These are phyloP conservation scores for Eupelmus urozonus DNA, from an alignment of 2,888 invertebrate species.

Conservation along the genomic window DNA sequence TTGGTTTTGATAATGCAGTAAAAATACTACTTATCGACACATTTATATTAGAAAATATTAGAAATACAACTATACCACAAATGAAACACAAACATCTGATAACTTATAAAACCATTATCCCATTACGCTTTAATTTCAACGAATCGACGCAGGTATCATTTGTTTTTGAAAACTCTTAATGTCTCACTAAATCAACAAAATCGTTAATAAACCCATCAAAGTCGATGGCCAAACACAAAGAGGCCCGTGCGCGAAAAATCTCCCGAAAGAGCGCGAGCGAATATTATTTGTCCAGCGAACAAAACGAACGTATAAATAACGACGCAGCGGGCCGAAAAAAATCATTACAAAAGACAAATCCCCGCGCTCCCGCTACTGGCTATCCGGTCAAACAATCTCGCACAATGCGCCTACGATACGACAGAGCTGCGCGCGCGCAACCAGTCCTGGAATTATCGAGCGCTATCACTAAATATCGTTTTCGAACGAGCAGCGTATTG, in stretches of 20 bases:
- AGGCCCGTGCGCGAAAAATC: neutral
- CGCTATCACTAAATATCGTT: conserved; percentile 28
- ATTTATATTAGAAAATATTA: no score
- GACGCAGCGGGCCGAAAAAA: conserved; percentile 7
- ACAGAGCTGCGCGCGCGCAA: conserved; percentile 26
- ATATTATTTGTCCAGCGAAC: conserved; percentile 23
- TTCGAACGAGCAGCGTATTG: neutral
- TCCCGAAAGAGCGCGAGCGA: neutral
- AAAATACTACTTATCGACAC: no score
- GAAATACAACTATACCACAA: no score
- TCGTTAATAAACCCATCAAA: conserved; percentile 7
- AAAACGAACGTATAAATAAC: conserved; percentile 43
- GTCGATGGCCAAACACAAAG: conserved; percentile 5
- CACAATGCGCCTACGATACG: conserved; percentile 39
- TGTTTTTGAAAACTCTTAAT: no score
- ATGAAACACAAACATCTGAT: no score
- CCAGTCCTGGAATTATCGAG: conserved; percentile 32
- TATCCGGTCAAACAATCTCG: conserved; percentile 36
- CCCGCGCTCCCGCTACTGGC: neutral
- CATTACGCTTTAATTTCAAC: no score
- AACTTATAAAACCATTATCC: no score
- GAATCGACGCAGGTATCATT: no score
- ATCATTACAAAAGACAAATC: conserved; percentile 46
- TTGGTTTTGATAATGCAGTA: no score
- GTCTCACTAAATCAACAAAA: neutral